Evolutionary conservation across 2,888 invertebrate species (phyloP).

Genomic region (Carpatolechia fugitivella): DNA sequence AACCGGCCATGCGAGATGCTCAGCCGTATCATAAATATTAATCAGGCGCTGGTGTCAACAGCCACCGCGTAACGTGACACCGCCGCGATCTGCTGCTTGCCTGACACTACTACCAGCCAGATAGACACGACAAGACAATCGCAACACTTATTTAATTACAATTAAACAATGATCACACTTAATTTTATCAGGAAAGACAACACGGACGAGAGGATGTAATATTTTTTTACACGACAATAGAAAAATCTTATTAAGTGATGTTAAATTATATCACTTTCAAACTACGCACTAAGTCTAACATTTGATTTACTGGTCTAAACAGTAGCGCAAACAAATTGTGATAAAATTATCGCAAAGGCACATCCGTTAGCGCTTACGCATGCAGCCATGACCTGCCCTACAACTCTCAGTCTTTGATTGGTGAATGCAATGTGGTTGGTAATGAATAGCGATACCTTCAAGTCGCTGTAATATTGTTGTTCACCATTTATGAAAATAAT

Average conservation of each 20-base stretch:
- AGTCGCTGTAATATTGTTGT: slow-evolving; percentile 15
- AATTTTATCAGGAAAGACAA: neutral
- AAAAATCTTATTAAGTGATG: no score
- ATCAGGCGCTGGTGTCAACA: slow-evolving; percentile 80
- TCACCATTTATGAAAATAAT: slow-evolving; percentile 15
- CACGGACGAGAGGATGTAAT: no score
- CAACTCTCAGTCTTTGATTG: slow-evolving; percentile 56
- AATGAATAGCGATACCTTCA: slow-evolving; percentile 25
- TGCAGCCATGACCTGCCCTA: slow-evolving; percentile 76
- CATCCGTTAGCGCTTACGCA: slow-evolving; percentile 71
- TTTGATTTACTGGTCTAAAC: slow-evolving; percentile 34
- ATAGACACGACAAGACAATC: slow-evolving; percentile 23
- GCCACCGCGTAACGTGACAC: slow-evolving; percentile 79
- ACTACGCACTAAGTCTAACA: no score
- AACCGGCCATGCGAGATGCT: slow-evolving; percentile 79
- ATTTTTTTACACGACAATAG: no score
- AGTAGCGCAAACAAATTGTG: slow-evolving; percentile 36
- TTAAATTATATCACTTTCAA: no score
- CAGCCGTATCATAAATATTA: slow-evolving; percentile 79
- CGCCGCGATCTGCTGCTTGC: slow-evolving; percentile 69
- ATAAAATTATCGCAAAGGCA: slow-evolving; percentile 65
- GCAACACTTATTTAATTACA: slow-evolving; percentile 27
- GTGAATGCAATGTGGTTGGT: slow-evolving; percentile 50
- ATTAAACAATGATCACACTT: neutral
- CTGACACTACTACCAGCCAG: slow-evolving; percentile 64